Base-by-base conservation (phyloP, 2,888 invertebrate genomes). In the Apamea crenata region DNA sequence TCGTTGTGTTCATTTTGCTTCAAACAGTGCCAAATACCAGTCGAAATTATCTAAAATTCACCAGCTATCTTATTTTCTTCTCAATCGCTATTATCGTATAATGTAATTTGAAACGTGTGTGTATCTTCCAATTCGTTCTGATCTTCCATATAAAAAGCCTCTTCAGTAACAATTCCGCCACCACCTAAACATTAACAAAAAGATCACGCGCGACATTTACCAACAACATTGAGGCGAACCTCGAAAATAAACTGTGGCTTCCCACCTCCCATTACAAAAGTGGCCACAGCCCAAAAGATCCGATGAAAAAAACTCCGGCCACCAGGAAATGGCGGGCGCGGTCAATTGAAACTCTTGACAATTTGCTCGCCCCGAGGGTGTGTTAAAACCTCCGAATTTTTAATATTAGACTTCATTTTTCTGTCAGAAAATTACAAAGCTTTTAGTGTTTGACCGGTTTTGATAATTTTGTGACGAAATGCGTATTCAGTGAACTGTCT, bases 261-360 rank as follows among this genome's bases (percentile, higher is more conserved):
- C 82, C 84, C 82, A 87, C 84, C 85, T 85, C 79, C 85, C 77
- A 87, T 89, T 87, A 89, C 77, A 87, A 90, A 88, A 89, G 87
- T 87, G 75, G 83, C 84, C 86, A 87, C 85, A 87, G 81, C 83
- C 89, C 74, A 84, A 90, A 90, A 85, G 85, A 86, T 78, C 74
- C 56, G 74, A 86, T 83, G 82, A 82, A 84, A 88, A 88, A 89
- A 88, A 65, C 77, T 80, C 86, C 77, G 85, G 81, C 88, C 81
- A 87, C 89, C 89, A 90, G 87, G 81, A 88, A 89, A 88, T 83
- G 76, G 81, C 81, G 74, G 76, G 80, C 68, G 78, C 87, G 81
- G 83, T 82, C 89, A 88, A 87, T 88, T 89, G 84, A 87, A 90
- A 89, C 88, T 90, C 90, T 89, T 89, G 83, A 89, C 88, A 88